Conservation (phyloP, 37 sponge, comb jelly and placozoan species). For the Cliona cf. orientalis region DNA sequence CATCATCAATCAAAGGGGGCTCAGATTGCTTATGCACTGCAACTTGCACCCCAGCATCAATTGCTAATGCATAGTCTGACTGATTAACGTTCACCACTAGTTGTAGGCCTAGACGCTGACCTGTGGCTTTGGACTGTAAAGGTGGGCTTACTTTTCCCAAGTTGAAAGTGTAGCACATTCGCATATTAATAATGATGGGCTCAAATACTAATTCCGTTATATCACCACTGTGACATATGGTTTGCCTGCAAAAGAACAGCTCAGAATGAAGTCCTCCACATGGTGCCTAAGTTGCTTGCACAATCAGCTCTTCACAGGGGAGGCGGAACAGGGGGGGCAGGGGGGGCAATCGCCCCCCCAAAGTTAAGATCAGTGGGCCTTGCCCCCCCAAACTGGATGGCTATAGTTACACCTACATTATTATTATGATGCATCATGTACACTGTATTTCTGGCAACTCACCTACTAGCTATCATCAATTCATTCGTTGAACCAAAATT, state of each 20-base stretch:
- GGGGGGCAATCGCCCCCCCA: no score
- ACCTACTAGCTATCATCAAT: no score
- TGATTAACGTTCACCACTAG: slow-evolving; percentile 36
- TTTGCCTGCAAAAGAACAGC: slow-evolving; percentile 5
- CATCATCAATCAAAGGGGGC: slow-evolving; percentile 3
- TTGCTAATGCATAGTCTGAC: slow-evolving; percentile 9
- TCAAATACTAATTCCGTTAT: background rate
- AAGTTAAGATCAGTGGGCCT: no score
- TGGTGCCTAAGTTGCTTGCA: background rate
- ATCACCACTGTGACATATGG: background rate
- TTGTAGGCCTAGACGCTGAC: slow-evolving; percentile 15
- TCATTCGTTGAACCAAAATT: no score
- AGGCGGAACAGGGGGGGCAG: no score
- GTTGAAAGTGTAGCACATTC: slow-evolving; percentile 48
- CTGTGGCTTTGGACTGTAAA: background rate
- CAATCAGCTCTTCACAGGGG: background rate
- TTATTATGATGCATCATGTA: no score
- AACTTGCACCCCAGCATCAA: slow-evolving; percentile 16
- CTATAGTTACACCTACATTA: no score
- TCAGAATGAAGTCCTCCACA: slow-evolving; percentile 1
- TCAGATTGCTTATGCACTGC: slow-evolving; percentile 8
- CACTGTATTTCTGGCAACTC: no score
- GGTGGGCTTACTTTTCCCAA: background rate
- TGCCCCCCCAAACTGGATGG: no score
- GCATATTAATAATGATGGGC: background rate